These are phyloP conservation scores for Pachyseris speciosa DNA, from an alignment of 64 coral and sea anemone species.

Conservation along the genomic window DNA sequence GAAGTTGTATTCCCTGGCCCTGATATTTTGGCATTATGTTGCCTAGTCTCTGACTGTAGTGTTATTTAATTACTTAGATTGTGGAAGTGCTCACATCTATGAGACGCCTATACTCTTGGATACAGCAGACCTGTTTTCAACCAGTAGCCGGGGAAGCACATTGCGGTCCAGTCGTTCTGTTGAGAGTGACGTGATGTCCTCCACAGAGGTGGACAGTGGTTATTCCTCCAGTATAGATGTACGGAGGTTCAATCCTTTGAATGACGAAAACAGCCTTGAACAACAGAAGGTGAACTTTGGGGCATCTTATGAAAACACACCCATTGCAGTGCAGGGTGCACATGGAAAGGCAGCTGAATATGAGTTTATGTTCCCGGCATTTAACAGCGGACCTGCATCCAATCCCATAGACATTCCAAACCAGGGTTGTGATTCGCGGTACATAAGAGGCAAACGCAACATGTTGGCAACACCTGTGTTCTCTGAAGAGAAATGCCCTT, in stretches of 20 bases:
- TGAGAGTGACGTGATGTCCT: conserved; percentile 79
- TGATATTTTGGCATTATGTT: too few species aligned
- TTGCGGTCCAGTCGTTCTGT: conserved; percentile 41
- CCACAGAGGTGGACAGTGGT: conserved; percentile 76
- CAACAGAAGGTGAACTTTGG: not conserved
- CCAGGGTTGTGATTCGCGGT: not conserved
- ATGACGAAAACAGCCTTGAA: conserved; percentile 5
- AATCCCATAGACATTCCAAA: conserved; percentile 36
- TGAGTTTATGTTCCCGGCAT: not conserved
- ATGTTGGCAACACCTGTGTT: not conserved
- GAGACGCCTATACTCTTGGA: conserved; percentile 66
- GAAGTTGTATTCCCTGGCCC: too few species aligned
- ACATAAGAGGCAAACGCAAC: not conserved
- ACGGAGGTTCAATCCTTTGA: conserved; percentile 13
- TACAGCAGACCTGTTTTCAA: not conserved
- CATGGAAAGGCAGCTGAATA: not conserved
- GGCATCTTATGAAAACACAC: conserved; percentile 43
- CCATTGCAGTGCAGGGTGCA: not conserved
- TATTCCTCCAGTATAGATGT: conserved; percentile 81
- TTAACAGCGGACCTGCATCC: not conserved
- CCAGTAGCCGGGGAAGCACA: conserved; percentile 4
- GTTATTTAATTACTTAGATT: conserved; percentile 25
- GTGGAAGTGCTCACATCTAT: conserved; percentile 77
- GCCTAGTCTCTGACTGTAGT: not conserved
- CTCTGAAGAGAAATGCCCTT: not conserved